phyloP scores from a whole-genome alignment of 1,140 invertebrate species.

The Druon quercuslanigerum region DNA sequence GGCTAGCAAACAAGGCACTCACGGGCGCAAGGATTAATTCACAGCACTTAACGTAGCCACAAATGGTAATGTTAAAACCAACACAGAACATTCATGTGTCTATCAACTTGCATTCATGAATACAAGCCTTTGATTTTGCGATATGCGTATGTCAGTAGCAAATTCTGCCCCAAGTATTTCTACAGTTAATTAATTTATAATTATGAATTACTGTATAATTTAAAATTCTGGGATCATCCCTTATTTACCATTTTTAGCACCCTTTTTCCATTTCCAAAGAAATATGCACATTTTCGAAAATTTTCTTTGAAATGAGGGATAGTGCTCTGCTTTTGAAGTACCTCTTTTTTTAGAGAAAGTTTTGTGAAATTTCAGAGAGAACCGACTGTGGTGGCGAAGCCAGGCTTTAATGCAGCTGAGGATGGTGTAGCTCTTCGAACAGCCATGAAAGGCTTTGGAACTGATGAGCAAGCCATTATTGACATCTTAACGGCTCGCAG shows the following conservation, averaged over 20 bases:
- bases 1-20: not conserved
- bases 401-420: slow-evolving; percentile 87
- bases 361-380: slow-evolving; percentile 78
- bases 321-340: too few relatives aligned
- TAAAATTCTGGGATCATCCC: too few relatives aligned
- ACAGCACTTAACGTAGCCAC: slow-evolving; percentile 22
- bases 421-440: slow-evolving; percentile 90
- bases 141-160: not conserved
- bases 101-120: slow-evolving; percentile 31
- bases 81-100: slow-evolving; percentile 26
- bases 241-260: too few relatives aligned
- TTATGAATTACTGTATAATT: not conserved
- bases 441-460: slow-evolving; percentile 95
- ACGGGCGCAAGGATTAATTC: not conserved
- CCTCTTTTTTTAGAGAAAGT: too few relatives aligned
- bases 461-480: slow-evolving; percentile 94
- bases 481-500: slow-evolving; percentile 91
- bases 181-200: not conserved
- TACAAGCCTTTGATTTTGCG: slow-evolving; percentile 14
- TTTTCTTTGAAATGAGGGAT: too few relatives aligned
- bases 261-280: too few relatives aligned
- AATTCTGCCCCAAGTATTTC: not conserved
- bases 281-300: too few relatives aligned
- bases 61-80: slow-evolving; percentile 20
- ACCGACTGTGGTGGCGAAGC: slow-evolving; percentile 87